Evolutionary conservation across 2,113 vertebrate species (phyloP).

Genomic region (Mirounga angustirostris): DNA sequence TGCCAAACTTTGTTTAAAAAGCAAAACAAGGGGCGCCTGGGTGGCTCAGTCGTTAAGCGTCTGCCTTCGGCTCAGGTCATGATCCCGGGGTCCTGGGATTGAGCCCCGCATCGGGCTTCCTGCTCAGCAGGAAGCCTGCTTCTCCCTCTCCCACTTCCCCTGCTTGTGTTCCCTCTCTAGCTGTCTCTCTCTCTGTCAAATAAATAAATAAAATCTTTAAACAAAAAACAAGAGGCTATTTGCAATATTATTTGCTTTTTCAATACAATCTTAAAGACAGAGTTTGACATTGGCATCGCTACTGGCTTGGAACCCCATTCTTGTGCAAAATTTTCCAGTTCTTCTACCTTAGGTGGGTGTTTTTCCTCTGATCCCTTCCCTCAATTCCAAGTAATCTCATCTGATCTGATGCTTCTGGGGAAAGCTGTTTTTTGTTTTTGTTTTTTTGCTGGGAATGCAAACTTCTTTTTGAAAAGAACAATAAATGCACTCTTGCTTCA

Average conservation of each 20-base stretch:
- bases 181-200: no score
- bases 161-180: no score
- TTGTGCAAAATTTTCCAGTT: background rate
- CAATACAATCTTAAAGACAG: background rate
- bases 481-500: background rate
- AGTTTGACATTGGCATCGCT: background rate
- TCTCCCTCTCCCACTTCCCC: no score
- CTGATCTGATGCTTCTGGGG: background rate
- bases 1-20: background rate
- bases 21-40: background rate
- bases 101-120: no score
- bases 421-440: background rate
- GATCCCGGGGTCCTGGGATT: no score
- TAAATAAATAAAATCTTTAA: no score
- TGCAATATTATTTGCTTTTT: background rate
- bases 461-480: background rate
- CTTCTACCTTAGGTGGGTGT: background rate
- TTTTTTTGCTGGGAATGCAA: background rate
- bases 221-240: background rate
- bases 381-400: background rate
- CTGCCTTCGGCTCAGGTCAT: no score
- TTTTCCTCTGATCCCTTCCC: background rate
- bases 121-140: no score
- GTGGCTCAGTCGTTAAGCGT: no score
- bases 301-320: background rate